Evolutionary conservation across 64 coral and sea anemone genomes (phyloP), one percentile per base, ranked within the genome.

Genomic region (Dendronephthya gigantea): DNA sequence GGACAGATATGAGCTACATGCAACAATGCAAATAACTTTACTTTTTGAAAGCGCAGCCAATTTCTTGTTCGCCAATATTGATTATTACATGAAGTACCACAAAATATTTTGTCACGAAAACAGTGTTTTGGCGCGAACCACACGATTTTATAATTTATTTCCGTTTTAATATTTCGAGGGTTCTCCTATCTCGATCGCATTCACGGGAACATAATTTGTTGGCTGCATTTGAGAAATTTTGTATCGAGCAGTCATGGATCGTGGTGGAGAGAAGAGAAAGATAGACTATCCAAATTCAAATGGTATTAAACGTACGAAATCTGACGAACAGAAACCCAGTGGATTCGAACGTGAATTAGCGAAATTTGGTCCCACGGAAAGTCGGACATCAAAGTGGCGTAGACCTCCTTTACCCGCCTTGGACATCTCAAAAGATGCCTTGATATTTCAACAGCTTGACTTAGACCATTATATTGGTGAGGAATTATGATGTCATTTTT

Each of bases 391-490:
- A 1, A 97, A 91, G 34, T 97, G 94, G 94, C 76, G 82, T 13
- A 90, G 94, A 82, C 94, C 94, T 14, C 74, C 91, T 47, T 85
- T 91, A 23, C 79, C 89, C 50, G n/a, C 41, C 22, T 45, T 97
- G 28, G 51, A 93, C 56, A 84, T 89, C 34, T 84, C 88, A 35
- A 83, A 58, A 11, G 94, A 97, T 76, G 31, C 65, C 15, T 87
- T 97, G 30, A 76, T 88, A 62, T 97, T 97, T 82, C 94, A 97
- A 83, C 94, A 97, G 68, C 87, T 97, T 34, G 94, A 97, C 49
- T 89, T 97, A 32, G 94, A 97, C 35, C 88, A 97, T 51, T 97
- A 97, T 43, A 90, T 97, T 43, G 94, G 94, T 97, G 52, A 91
- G 92, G 16, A 59, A 22, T 58, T 0, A 5, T 89, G 1, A 29